Evolutionary conservation across 1,140 invertebrate genomes (phyloP), one percentile per base, ranked within the genome.

Genomic region (Drosophila nikananu): DNA sequence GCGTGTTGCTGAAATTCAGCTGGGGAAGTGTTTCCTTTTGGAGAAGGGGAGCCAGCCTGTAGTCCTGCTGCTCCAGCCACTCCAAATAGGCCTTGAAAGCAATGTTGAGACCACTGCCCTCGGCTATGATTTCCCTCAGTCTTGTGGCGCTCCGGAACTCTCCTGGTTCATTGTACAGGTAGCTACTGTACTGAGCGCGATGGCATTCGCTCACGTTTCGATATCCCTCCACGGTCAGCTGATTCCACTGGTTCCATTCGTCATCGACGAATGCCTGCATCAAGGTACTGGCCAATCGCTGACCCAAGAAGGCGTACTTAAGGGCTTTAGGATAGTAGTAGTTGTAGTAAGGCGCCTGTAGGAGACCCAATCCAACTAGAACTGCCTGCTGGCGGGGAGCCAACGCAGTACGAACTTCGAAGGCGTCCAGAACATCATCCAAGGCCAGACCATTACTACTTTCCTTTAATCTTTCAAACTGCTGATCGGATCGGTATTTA

Each of bases 191-290:
- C 93, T 99, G 98, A 44, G 98, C 95, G 19, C 97, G 96, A 63
- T 99, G 97, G 86, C 99, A 99, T 76, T 98, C 95, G 0, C 97
- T 96, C 71, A 96, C 95, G 42, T 96, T 94, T 82, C 98, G 97
- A 90, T 99, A 99, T 49, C 95, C 95, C 0, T 95, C 95, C 68
- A 98, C 97, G 0, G 98, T 99, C 1, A 95, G 95, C 80, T 98
- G 97, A 75, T 98, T 97, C 98, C 99, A 99, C 97, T 55, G 44
- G 74, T 98, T 99, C 4, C 98, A 98, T 94, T 97, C 98, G 95
- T 99, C 97, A 93, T 99, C 98, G 93, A 99, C 98, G 93, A 99
- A 99, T 3, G 97, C 97, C 92, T 98, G 97, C 0, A 97, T 98
- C 21, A 99, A 93, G 91, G 99, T 97, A 89, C 98, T 97, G 10